Evolutionary conservation across 2,113 vertebrate genomes (phyloP), one percentile per base, ranked within the genome.

Genomic region (Pampusana beccarii): DNA sequence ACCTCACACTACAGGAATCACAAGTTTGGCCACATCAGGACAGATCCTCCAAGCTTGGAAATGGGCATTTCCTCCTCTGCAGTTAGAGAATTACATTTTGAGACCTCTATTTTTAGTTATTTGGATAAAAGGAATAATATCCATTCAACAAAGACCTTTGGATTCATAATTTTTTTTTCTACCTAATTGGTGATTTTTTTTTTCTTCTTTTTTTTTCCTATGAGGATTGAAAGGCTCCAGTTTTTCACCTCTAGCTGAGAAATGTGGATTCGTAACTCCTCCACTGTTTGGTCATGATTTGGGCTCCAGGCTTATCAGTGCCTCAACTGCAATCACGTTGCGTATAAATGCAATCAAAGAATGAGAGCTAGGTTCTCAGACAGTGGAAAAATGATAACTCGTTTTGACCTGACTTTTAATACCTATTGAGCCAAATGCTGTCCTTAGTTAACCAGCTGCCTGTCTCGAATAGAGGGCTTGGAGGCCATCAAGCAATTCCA

Each of bases 271-370:
- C 56, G 57, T 84, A 83, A 58, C 67, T 90, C 64, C 44, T 83
- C 90, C 51, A 46, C 46, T 89, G 8, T 38, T 75, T 88, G 65
- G 64, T 73, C 81, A 56, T 46, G 42, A 65, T 91, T 75, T 93
- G 80, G 71, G 74, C 50, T 91, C 56, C 54, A 66, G 51, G 83
- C 38, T 51, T 88, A 56, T 84, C 8, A 1, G 40, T 74, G 34
- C 64, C 54, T 79, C 3, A 0, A 17, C 82, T 75, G 33, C 65
- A 86, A 74, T 84, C 91, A 87, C 57, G 44, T 64, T 67, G 33
- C 77, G 40, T 17, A 80, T 31, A 84, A 94, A 92, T 72, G 11
- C 54, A 79, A 93, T 92, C 57, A 56, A 88, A 96, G 85, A 86
- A 92, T 65, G 83, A 93, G 11, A 14, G 28, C 38, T 86, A 65